A percentile compares a stretch with the other conserved stretches of the same genome.
Evolutionary conservation across 2,113 vertebrate genomes (phyloP).

Genomic region (Cyanoramphus novaezelandiae): DNA sequence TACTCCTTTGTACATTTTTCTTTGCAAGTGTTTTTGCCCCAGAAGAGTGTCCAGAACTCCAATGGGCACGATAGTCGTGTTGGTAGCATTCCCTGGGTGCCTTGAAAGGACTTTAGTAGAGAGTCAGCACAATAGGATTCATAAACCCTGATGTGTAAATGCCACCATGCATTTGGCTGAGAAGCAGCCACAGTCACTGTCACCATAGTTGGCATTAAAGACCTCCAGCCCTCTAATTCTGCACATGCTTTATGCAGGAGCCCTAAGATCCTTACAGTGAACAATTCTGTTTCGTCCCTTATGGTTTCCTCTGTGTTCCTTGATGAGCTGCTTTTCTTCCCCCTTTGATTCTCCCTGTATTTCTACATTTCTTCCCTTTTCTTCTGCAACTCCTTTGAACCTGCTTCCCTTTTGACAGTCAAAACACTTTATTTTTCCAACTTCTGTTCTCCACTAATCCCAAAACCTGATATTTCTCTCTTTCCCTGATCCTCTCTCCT

Average conservation of each 20-base stretch:
- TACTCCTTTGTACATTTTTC: not conserved
- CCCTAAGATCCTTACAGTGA: not conserved
- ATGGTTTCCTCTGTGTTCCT: not conserved
- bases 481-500: not conserved
- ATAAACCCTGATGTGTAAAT: not conserved
- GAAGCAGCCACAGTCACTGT: not conserved
- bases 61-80: rapidly evolving
- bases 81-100: not conserved
- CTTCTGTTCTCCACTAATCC: not conserved
- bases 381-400: not conserved
- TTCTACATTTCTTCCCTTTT: not conserved
- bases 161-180: not conserved
- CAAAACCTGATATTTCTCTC: not conserved
- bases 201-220: not conserved
- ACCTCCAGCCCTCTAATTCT: not conserved
- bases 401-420: not conserved
- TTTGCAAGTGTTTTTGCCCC: not conserved
- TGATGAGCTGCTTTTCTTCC: not conserved
- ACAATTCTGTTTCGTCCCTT: not conserved
- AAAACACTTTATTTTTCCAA: not conserved
- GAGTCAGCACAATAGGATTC: not conserved
- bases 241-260: not conserved
- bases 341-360: not conserved
- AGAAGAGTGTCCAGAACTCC: not conserved
- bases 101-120: not conserved